Percentiles rank a stretch among this genome's conserved stretches.
Evolutionary conservation across 2,113 vertebrate genomes (phyloP).

Genomic region (Actenoides lindsayi): DNA sequence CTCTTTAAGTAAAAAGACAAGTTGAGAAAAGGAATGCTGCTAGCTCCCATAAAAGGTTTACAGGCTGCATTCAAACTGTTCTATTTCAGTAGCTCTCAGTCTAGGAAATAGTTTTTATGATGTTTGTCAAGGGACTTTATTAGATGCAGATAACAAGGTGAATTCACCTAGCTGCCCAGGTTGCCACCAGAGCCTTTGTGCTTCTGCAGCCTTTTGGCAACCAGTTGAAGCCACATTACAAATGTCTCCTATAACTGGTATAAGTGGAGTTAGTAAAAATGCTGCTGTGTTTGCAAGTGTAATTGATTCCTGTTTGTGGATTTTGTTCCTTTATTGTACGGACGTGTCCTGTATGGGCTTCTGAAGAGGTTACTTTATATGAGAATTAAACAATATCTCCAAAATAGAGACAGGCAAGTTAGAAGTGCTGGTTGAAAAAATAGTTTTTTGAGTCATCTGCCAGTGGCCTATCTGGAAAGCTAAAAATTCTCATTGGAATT

Average conservation of each 20-base stretch:
- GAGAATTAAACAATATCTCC: neutral
- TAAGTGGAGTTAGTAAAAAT: neutral
- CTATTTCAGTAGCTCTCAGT: neutral
- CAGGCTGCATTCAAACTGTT: neutral
- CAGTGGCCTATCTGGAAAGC: neutral
- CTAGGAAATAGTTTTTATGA: neutral
- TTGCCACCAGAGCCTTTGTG: neutral
- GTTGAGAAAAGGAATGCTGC: neutral
- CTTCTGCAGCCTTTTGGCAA: neutral
- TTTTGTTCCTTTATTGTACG: neutral
- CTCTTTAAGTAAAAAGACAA: neutral
- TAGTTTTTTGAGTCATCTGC: constrained; percentile 36
- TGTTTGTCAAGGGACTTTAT: neutral
- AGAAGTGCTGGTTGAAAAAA: constrained; percentile 24
- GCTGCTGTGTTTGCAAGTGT: neutral
- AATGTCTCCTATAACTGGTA: neutral
- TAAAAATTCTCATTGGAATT: constrained; percentile 40
- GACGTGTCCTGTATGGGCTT: neutral
- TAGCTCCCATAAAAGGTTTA: neutral
- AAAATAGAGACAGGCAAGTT: neutral
- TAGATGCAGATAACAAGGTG: neutral
- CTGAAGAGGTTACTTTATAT: neutral
- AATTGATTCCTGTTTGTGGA: neutral
- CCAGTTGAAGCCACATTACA: neutral
- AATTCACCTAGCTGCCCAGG: neutral